These are phyloP conservation scores for Luscinia megarhynchos DNA, from an alignment of 2,797 vertebrate genomes.

Conservation along the genomic window DNA sequence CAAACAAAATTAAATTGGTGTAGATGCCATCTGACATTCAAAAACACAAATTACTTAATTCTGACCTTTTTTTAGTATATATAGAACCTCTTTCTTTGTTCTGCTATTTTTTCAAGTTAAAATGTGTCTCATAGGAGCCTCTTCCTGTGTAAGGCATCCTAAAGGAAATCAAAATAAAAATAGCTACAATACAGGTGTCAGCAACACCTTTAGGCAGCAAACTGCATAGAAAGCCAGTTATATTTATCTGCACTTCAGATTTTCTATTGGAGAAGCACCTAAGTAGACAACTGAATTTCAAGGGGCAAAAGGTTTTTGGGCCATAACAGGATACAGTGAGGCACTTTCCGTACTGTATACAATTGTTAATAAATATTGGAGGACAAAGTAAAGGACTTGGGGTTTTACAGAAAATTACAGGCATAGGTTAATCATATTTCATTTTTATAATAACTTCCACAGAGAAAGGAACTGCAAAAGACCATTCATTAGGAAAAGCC, in stretches of 20 bases:
- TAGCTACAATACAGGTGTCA: not conserved
- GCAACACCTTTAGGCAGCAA: not conserved
- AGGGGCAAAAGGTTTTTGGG: not conserved
- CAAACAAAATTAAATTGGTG: not conserved
- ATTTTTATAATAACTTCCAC: not conserved
- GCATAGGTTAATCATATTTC: not conserved
- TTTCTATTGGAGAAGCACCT: not conserved
- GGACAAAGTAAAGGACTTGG: not conserved
- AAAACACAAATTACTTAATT: not conserved
- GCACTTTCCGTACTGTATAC: rapidly evolving
- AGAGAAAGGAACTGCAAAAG: not conserved
- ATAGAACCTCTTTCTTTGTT: not conserved
- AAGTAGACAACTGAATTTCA: not conserved
- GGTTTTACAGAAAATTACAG: not conserved
- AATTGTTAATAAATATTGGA: not conserved
- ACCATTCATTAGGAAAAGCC: not conserved
- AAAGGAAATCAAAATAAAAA: not conserved
- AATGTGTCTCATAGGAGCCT: not conserved
- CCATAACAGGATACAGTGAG: not conserved
- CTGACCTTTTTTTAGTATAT: not conserved
- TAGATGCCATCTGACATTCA: not conserved
- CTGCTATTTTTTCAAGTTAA: not conserved
- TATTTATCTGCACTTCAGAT: not conserved
- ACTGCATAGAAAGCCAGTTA: not conserved
- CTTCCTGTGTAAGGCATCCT: not conserved